phyloP scores from a whole-genome alignment of 2,113 vertebrate genomes.

The Scomber scombrus region DNA sequence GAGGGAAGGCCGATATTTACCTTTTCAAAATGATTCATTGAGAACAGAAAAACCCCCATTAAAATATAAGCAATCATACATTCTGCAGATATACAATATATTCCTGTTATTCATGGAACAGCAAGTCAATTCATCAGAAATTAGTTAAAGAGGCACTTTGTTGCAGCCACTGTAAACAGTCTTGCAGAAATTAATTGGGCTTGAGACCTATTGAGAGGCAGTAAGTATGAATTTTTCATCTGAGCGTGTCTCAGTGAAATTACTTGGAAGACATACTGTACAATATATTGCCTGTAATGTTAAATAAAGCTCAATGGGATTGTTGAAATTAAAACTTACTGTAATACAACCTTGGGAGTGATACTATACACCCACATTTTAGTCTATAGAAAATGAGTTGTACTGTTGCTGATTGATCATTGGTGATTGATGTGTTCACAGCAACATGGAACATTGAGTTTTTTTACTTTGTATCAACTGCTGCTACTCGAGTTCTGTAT shows the following conservation, averaged over 20 bases:
- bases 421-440: no score
- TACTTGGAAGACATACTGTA: neutral
- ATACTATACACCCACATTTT: neutral
- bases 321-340: neutral
- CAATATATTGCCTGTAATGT: neutral
- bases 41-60: neutral
- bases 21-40: constrained; percentile 21
- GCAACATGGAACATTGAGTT: no score
- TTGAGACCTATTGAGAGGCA: constrained; percentile 32
- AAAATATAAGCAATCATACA: constrained; percentile 2
- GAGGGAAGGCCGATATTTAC: constrained; percentile 8
- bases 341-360: neutral
- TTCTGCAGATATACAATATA: neutral
- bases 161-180: constrained; percentile 39
- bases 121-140: constrained; percentile 30
- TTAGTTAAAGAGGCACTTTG: constrained; percentile 38
- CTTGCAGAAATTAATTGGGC: constrained; percentile 40
- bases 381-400: neutral
- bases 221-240: constrained; percentile 45
- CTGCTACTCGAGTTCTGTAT: neutral
- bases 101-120: neutral
- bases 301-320: constrained; percentile 13
- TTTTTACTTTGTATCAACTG: neutral
- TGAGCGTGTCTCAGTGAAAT: constrained; percentile 26
- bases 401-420: no score